Evolutionary conservation across 2,113 vertebrate species (phyloP).

Genomic region (Epinephelus moara): DNA sequence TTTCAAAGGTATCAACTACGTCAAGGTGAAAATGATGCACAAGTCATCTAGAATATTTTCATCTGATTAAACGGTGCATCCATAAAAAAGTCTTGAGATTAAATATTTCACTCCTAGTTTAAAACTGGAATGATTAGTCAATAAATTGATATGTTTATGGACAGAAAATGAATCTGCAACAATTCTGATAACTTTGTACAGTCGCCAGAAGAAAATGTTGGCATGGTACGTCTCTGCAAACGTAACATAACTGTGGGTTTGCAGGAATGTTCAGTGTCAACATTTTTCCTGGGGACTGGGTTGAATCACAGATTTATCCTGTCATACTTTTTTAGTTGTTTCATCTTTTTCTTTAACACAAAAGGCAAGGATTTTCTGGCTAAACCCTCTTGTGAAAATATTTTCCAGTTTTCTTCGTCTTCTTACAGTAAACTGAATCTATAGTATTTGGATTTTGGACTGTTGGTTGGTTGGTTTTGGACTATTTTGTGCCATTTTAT

Average conservation of each 20-base stretch:
- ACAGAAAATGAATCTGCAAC: neutral
- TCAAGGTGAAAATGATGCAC: neutral
- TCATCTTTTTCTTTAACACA: too few relatives aligned
- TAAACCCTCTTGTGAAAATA: neutral
- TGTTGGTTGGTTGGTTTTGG: neutral
- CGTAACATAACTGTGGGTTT: too few relatives aligned
- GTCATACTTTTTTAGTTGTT: neutral
- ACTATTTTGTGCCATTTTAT: neutral
- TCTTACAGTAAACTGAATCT: neutral
- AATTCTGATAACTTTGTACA: too few relatives aligned
- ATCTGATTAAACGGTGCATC: neutral
- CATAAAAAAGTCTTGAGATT: neutral
- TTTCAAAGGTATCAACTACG: neutral
- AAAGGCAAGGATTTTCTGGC: neutral
- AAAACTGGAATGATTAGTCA: neutral
- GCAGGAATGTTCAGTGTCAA: too few relatives aligned
- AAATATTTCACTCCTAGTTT: neutral
- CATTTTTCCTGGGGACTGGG: too few relatives aligned
- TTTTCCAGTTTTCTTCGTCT: neutral
- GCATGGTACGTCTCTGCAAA: too few relatives aligned
- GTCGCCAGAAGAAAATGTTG: too few relatives aligned
- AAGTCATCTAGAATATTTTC: neutral
- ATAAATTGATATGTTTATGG: too few relatives aligned
- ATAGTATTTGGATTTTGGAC: neutral
- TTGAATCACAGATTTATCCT: too few relatives aligned